Base-by-base conservation (phyloP, 2,113 vertebrate genomes). In the Myotis lucifugus region DNA sequence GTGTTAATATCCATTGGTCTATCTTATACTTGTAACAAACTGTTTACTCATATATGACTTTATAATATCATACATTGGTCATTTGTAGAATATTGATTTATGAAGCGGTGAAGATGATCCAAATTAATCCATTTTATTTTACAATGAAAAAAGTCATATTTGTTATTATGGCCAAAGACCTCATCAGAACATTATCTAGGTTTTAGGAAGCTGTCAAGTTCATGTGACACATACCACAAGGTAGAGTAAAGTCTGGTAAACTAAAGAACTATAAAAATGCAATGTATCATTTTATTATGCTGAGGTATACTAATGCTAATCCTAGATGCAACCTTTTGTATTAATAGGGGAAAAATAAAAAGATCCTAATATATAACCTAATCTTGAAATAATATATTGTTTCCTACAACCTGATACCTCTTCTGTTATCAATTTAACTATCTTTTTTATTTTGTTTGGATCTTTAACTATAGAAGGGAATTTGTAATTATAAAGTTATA, bases 21-120 rank as follows among this genome's bases (percentile, higher is more conserved):
- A 54, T 87, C 46, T 66, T 46, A 8, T 19, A 81, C 25, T 66
- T 70, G 48, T 21, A 32, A 85, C 18, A 40, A n/a, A n/a, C 34
- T n/a, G 5, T 91, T 77, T 74, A 88, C 25, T 69, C 12, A 25
- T 32, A 29, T 4, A 27, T 85, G n/a, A 84, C 70, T 85, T 88
- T 84, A 17, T 52, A 93, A 72, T 34, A 72, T 50, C 34, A 73
- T 37, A 34, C 21, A 50, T 61, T 85, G 0, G 7, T 67, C 12
- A 84, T 85, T 23, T 79, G 5, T 94, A 96, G 84, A 84, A 78
- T 88, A 37, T 19, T 72, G 32, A 18, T 84, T 48, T 34, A 48
- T n/a, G 32, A 67, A 52, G 7, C 66, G 77, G 76, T 17, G 27
- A 34, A 91, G 66, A 76, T 67, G 8, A 89, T 79, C 27, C 27